A percentile compares a stretch with the other conserved stretches of the same genome.
These are phyloP conservation scores for Harpagoxenus sublaevis DNA, from an alignment of 2,888 invertebrate genomes.

Conservation along the genomic window DNA sequence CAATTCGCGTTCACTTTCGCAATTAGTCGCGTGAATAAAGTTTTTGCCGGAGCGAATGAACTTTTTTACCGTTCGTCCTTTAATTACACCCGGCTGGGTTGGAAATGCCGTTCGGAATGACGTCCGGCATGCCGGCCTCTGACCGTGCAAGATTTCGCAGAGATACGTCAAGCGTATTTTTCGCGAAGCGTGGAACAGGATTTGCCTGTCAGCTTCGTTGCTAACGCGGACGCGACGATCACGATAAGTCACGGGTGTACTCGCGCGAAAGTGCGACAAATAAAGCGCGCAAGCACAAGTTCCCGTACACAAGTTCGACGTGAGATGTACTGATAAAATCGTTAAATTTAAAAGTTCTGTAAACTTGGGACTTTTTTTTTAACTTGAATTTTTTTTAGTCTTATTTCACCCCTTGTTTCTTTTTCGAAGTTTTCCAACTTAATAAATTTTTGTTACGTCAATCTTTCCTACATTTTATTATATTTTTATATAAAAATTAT, in stretches of 20 bases:
- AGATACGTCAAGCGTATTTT: conserved; percentile 41
- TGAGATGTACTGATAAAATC: conserved; percentile 5
- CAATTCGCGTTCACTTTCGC: conserved; percentile 7
- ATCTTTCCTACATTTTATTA: neutral
- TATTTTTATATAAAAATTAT: neutral
- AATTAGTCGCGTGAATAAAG: conserved; percentile 25
- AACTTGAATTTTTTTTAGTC: neutral
- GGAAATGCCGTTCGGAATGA: conserved; percentile 30
- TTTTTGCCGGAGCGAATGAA: neutral
- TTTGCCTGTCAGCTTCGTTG: conserved; percentile 28
- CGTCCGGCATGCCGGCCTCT: conserved; percentile 25
- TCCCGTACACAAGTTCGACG: neutral
- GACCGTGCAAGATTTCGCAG: conserved; percentile 41
- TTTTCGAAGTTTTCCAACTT: too few species aligned
- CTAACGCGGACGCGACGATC: conserved; percentile 20
- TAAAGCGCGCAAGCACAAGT: conserved; percentile 4
- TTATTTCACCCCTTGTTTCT: neutral
- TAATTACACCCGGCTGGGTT: conserved; percentile 38
- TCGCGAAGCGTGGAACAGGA: conserved; percentile 37
- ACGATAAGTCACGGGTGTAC: conserved; percentile 31
- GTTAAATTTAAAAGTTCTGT: neutral
- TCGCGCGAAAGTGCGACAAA: conserved; percentile 11
- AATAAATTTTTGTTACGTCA: neutral
- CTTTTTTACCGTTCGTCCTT: conserved; percentile 23
- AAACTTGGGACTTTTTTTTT: neutral